These are phyloP conservation scores for Mythimna pallens DNA, from an alignment of 2,888 invertebrate genomes.

Conservation along the genomic window DNA sequence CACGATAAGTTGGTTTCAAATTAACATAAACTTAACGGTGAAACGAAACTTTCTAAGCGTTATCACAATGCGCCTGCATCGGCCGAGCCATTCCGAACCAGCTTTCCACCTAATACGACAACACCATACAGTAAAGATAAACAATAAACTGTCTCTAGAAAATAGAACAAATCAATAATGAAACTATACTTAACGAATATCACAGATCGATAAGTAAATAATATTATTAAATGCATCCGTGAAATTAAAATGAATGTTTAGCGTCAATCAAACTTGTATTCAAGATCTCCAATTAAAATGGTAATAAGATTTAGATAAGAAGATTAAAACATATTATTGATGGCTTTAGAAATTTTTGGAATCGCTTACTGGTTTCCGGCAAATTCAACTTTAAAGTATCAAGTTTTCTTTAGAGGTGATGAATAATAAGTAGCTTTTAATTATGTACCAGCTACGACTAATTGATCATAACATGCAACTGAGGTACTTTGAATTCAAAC, in stretches of 20 bases:
- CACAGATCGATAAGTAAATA: slow-evolving; percentile 26
- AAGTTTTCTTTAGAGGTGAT: slow-evolving; percentile 8
- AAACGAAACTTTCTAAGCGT: slow-evolving; percentile 84
- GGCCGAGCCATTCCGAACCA: slow-evolving; percentile 42
- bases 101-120: slow-evolving; percentile 55
- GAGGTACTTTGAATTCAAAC: slow-evolving; percentile 17
- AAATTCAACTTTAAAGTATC: slow-evolving; percentile 3
- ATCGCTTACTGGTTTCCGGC: slow-evolving; percentile 13
- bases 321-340: slow-evolving; percentile 29
- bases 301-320: slow-evolving; percentile 43
- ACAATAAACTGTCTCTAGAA: slow-evolving; percentile 19
- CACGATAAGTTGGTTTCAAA: slow-evolving; percentile 69
- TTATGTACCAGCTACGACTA: slow-evolving; percentile 16
- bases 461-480: slow-evolving; percentile 32
- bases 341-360: slow-evolving; percentile 31
- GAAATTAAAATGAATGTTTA: slow-evolving; percentile 24
- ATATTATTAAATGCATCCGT: slow-evolving; percentile 22
- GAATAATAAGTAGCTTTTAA: slow-evolving; percentile 24
- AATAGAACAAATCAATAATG: slow-evolving; percentile 30
- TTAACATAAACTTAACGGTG: slow-evolving; percentile 79
- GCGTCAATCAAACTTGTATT: slow-evolving; percentile 39
- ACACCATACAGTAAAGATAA: slow-evolving; percentile 15
- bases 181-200: slow-evolving; percentile 11
- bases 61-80: slow-evolving; percentile 64
- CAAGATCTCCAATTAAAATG: slow-evolving; percentile 40